Conservation (phyloP, 2,888 invertebrate species). For the Hydroisotoma schaefferi region DNA sequence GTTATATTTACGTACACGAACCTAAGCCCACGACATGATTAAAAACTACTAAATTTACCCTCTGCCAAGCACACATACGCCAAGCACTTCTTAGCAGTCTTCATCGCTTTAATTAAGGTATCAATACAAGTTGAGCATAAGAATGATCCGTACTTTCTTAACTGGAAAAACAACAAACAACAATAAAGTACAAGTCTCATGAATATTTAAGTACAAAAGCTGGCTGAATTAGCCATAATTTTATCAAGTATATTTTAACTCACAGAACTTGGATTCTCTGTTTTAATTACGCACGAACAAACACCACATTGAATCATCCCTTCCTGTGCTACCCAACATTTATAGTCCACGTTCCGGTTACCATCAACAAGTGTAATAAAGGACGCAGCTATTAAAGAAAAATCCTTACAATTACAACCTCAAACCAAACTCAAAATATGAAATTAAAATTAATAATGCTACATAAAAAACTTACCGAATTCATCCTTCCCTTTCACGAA, state of each 20-base stretch:
- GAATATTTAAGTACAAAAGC: neutral
- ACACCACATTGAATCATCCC: constrained; percentile 7
- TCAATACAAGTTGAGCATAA: constrained; percentile 27
- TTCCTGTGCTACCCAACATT: neutral
- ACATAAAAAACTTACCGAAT: constrained; percentile 4
- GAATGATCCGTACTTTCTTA: constrained; percentile 30
- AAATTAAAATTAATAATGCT: too few relatives aligned
- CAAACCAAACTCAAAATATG: neutral
- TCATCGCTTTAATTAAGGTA: constrained; percentile 18
- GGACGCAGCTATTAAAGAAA: neutral
- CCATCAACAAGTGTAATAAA: neutral
- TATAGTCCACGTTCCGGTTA: neutral
- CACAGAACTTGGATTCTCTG: neutral
- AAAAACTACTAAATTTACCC: constrained; percentile 2
- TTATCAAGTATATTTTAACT: neutral
- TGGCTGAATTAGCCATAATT: neutral
- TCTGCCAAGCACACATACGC: constrained; percentile 5
- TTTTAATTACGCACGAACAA: neutral
- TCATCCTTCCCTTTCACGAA: constrained; percentile 10
- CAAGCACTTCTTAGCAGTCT: constrained; percentile 17
- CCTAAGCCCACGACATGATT: neutral
- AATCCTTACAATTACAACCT: neutral
- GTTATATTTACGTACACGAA: constrained; percentile 1
- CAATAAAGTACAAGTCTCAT: neutral
- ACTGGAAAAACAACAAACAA: constrained; percentile 17